Conservation (phyloP, 2,113 vertebrate genomes). For the Hydropotes inermis region DNA sequence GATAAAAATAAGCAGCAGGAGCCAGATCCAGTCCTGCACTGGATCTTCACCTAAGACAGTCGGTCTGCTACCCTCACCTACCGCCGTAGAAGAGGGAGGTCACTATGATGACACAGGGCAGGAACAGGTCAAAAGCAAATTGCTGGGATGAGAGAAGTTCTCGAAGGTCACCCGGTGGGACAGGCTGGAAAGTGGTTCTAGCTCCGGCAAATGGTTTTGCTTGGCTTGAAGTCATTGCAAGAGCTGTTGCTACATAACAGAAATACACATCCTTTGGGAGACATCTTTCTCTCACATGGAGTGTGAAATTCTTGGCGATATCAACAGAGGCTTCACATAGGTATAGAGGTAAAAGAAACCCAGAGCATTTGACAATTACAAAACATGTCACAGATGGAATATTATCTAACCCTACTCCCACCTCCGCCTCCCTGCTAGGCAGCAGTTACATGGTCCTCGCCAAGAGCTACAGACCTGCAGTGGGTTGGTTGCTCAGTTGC, state of each 20-base stretch:
- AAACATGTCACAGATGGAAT: neutral
- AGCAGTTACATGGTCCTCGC: neutral
- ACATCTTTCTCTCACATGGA: neutral
- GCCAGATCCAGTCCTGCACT: neutral
- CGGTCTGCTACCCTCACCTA: neutral
- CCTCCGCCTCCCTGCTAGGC: neutral
- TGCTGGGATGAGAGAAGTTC: neutral
- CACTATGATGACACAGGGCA: neutral
- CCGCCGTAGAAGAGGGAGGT: neutral
- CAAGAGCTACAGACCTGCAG: neutral
- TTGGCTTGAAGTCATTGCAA: neutral
- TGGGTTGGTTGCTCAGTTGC: neutral
- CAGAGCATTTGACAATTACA: neutral
- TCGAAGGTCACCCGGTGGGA: neutral
- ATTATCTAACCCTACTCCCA: neutral
- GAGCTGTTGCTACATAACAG: neutral
- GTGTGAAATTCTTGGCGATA: conserved; percentile 33
- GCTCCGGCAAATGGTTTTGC: conserved; percentile 24
- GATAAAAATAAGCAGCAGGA: neutral
- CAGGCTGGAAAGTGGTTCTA: neutral
- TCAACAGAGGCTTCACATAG: neutral
- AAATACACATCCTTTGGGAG: conserved; percentile 42
- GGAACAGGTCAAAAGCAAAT: neutral
- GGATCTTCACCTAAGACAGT: neutral
- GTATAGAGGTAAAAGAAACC: neutral